Conservation (phyloP, 2,797 vertebrate species). For the Malurus splendens region DNA sequence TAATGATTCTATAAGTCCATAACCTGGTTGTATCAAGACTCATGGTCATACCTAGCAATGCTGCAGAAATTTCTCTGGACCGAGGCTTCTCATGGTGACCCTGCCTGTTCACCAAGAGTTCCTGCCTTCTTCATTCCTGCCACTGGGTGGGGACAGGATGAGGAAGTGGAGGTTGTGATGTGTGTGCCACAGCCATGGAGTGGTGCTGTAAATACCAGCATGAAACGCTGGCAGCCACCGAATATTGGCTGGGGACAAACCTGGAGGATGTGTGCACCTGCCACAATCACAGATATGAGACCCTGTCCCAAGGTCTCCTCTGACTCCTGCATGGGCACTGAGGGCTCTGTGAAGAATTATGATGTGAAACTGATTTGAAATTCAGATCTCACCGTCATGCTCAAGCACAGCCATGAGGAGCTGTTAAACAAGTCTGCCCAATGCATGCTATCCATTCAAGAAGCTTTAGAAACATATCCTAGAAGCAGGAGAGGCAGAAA, state of each 20-base stretch:
- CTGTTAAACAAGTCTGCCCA: not conserved
- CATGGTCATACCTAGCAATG: not conserved
- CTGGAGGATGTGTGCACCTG: not conserved
- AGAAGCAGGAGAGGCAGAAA: not conserved
- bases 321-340: not conserved
- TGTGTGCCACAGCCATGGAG: not conserved
- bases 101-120: not conserved
- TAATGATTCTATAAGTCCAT: not conserved
- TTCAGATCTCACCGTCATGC: not conserved
- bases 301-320: not conserved
- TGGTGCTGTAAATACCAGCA: fast-evolving
- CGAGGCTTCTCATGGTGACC: not conserved
- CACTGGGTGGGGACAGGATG: not conserved
- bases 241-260: not conserved
- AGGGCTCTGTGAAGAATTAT: not conserved
- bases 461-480: not conserved
- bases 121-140: not conserved
- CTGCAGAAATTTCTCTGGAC: not conserved
- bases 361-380: not conserved
- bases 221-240: not conserved
- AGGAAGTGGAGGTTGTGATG: not conserved
- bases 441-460: not conserved
- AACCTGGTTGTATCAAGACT: not conserved
- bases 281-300: not conserved
- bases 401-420: not conserved